Percentiles rank a stretch among this genome's conserved stretches.
Conservation (phyloP, 2,113 vertebrate genomes). For the Heloderma charlesbogerti region DNA sequence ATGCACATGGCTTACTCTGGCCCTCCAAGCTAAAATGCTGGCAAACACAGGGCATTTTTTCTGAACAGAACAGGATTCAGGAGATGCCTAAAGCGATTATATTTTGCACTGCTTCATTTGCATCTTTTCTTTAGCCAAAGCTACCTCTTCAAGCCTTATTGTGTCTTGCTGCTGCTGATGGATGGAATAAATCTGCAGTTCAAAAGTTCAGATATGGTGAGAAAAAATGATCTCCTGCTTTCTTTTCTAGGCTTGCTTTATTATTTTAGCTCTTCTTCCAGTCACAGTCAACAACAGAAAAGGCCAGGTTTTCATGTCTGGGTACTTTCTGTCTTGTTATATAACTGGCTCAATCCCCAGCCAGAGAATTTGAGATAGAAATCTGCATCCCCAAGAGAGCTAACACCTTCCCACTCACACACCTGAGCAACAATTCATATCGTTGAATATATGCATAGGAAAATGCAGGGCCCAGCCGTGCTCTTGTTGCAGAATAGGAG, state of each 20-base stretch:
- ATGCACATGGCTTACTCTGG: not conserved
- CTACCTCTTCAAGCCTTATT: constrained; percentile 40
- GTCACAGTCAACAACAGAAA: not conserved
- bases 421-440: not conserved
- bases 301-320: not conserved
- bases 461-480: not conserved
- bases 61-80: constrained; percentile 31
- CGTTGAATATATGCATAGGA: not conserved
- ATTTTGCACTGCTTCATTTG: constrained; percentile 27
- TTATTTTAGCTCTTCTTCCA: not conserved
- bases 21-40: not conserved
- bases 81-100: not conserved
- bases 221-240: no score
- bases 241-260: fast-evolving
- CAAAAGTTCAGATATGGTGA: not conserved
- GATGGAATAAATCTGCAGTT: constrained; percentile 25
- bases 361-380: not conserved
- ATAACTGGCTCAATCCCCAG: not conserved
- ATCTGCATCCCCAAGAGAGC: not conserved
- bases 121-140: constrained; percentile 46
- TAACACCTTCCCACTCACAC: not conserved
- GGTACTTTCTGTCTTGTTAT: not conserved
- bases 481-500: not conserved
- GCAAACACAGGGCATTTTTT: constrained; percentile 37
- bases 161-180: constrained; percentile 28